Conservation (phyloP, 2,797 vertebrate genomes). For the Spinibarbus caldwelli region DNA sequence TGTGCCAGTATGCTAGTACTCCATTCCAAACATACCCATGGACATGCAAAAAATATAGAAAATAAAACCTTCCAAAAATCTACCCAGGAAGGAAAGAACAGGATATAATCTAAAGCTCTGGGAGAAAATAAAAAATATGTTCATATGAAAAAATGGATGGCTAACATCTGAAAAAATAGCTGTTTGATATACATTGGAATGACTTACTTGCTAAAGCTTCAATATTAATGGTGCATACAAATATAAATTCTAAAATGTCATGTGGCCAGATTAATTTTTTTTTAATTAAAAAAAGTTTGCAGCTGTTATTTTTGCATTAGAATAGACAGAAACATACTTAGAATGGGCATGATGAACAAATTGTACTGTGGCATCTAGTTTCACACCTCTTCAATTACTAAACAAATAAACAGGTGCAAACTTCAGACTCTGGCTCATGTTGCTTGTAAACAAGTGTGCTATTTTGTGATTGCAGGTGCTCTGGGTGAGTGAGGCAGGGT, state of each 20-base stretch:
- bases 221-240: conserved; percentile 12
- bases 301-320: conserved; percentile 29
- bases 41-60: conserved; percentile 51
- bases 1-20: not conserved
- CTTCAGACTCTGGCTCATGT: conserved; percentile 9
- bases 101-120: conserved; percentile 50
- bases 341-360: not conserved
- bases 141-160: not conserved
- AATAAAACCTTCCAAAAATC: conserved; percentile 56
- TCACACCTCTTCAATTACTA: conserved; percentile 2
- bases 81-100: conserved; percentile 63
- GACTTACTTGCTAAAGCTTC: conserved; percentile 2
- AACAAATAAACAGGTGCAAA: conserved; percentile 39
- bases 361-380: not conserved
- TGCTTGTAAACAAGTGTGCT: conserved; percentile 2
- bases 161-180: not conserved
- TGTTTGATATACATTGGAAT: not conserved
- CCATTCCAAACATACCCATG: conserved; percentile 38
- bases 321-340: not conserved
- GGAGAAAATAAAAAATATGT: not conserved
- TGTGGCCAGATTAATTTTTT: not conserved
- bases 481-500: conserved; percentile 33
- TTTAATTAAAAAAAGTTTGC: conserved; percentile 1
- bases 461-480: conserved; percentile 27
- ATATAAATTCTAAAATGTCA: not conserved